Evolutionary conservation across 2,797 vertebrate species (phyloP), one percentile per base, ranked within the genome.

Genomic region (Onychomys arenicola): DNA sequence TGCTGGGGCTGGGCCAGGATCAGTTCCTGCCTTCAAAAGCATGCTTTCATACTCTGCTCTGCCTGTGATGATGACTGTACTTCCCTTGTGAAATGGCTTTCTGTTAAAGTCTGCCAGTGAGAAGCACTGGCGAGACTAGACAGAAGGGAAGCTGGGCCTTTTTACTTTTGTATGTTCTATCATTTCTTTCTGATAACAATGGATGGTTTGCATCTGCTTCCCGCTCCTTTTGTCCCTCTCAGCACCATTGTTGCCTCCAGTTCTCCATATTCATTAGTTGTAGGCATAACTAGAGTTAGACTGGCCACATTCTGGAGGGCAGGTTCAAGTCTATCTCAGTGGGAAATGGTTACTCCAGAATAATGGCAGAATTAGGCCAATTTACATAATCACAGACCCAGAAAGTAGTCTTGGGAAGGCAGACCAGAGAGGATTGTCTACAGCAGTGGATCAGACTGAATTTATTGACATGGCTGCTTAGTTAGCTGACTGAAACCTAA

Each of bases 401-500:
- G 40, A 90, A 96, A 93, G 93, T 55, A 90, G 89, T 78, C 65
- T 86, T 75, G 6, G 5, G 71, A 40, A 85, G 92, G 80, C 19
- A 78, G 81, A 91, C 27, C 37, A 91, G 67, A 40, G n/a, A 91
- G 17, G n/a, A 49, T 75, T 43, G 34, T 87, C 84, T 88, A 6
- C 5, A 69, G 86, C 9, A 46, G 32, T 75, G 46, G 27, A 46
- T 75, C 34, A 52, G 77, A 40, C 59, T 93, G 85, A 97, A 80
- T 95, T 93, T 89, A 88, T 96, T 59, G 78, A 8, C 88, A 65
- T 52, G 40, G 59, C 78, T 96, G 40, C 40, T 90, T 81, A 89
- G 65, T 94, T 93, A 95, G 89, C 89, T 73, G 10, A 97, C 59
- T 84, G 59, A 96, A 96, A 87, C 63, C 23, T 69, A n/a, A 75